Evolutionary conservation across 53 echinoderm and acorn worm species (phyloP).

Genomic region (Astropecten irregularis): DNA sequence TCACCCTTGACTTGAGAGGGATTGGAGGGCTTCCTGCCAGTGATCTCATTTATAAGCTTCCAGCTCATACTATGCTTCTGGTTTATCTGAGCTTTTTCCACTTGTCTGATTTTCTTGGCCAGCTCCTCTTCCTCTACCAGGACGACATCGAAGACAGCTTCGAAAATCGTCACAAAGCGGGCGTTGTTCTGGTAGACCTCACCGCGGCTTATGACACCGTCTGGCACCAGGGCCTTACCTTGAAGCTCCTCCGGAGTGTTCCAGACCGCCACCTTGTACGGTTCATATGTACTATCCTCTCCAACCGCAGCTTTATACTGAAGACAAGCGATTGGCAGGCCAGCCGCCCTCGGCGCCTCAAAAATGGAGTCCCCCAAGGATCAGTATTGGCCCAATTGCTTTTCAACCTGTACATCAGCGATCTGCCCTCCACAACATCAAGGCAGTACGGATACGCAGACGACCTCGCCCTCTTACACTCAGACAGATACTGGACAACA

Average conservation of each 20-base stretch:
- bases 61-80: no score
- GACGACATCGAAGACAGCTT: slow-evolving; percentile 50
- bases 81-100: not conserved
- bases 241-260: slow-evolving; percentile 40
- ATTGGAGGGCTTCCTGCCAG: slow-evolving; percentile 2
- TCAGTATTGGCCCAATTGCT: slow-evolving; percentile 28
- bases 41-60: no score
- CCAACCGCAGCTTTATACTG: slow-evolving; percentile 56
- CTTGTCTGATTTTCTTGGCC: no score
- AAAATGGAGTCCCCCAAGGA: no score
- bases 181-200: slow-evolving; percentile 56
- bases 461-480: slow-evolving; percentile 28
- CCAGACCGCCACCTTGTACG: slow-evolving; percentile 31
- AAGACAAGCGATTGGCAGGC: slow-evolving; percentile 53
- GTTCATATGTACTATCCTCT: slow-evolving; percentile 29
- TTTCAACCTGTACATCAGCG: slow-evolving; percentile 44
- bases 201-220: slow-evolving; percentile 69
- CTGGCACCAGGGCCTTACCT: slow-evolving; percentile 51
- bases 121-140: slow-evolving; percentile 10
- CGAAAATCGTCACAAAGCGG: slow-evolving; percentile 47
- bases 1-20: no score
- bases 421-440: slow-evolving; percentile 19
- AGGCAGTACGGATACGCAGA: no score
- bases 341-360: no score
- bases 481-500: not conserved